These are phyloP conservation scores for Chaunax sp. DNA, from an alignment of 2,797 vertebrate species.

Conservation along the genomic window DNA sequence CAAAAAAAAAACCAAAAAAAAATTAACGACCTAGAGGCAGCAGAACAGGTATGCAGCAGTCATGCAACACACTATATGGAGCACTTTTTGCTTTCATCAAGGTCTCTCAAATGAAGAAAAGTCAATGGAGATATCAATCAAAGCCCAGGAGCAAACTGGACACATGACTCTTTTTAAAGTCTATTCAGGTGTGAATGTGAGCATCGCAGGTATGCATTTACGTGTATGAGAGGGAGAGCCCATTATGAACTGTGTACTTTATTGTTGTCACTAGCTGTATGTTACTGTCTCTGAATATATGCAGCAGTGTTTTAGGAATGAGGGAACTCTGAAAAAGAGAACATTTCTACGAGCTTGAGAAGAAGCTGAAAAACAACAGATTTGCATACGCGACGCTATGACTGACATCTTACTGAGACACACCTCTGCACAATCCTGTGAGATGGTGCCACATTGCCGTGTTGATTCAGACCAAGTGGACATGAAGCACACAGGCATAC, in stretches of 20 bases:
- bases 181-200: no score
- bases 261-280: no score
- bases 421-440: no score
- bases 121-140: background rate
- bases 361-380: background rate
- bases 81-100: constrained; percentile 12
- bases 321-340: background rate
- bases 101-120: background rate
- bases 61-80: background rate
- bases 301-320: no score
- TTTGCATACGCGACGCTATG: background rate
- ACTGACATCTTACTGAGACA: no score
- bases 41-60: constrained; percentile 10
- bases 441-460: no score
- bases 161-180: background rate
- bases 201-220: no score
- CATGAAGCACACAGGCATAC: no score
- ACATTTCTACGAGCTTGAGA: background rate
- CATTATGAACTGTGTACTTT: background rate
- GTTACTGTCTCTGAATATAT: background rate
- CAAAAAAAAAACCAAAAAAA: no score
- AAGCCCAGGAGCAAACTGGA: background rate
- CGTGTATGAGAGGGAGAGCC: no score
- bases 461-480: no score
- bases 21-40: constrained; percentile 32